Conservation (phyloP, 1,140 invertebrate genomes). For the Aphaenogaster floridana region DNA sequence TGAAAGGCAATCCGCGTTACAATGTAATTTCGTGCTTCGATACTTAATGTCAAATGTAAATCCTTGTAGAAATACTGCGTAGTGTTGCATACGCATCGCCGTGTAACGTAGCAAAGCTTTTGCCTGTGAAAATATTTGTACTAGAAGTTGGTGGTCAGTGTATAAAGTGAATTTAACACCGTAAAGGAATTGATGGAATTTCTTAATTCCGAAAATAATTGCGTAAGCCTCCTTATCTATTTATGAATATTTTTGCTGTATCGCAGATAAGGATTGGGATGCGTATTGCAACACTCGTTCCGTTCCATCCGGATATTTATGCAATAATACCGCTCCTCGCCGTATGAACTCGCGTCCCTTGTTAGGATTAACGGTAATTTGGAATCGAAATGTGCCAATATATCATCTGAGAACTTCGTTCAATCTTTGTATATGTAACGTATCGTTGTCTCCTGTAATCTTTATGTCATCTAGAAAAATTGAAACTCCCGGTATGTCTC, state of each 20-base stretch:
- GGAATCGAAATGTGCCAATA: neutral
- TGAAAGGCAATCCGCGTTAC: slow-evolving; percentile 11
- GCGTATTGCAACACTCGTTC: neutral
- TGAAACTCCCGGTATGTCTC: neutral
- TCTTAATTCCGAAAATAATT: neutral
- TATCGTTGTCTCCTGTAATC: neutral
- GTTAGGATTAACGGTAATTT: neutral
- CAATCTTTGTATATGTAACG: slow-evolving; percentile 54
- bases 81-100: slow-evolving; percentile 25
- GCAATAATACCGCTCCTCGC: neutral
- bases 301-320: neutral
- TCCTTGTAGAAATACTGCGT: slow-evolving; percentile 2
- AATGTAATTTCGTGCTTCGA: neutral
- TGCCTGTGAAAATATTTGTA: neutral
- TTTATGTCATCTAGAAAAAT: slow-evolving; percentile 1
- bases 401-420: neutral
- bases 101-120: neutral
- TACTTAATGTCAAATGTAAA: slow-evolving; percentile 18
- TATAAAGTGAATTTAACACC: neutral
- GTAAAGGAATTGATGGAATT: neutral
- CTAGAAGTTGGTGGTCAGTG: neutral
- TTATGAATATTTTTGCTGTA: neutral
- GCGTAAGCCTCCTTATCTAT: no score
- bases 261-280: neutral
- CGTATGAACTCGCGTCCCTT: neutral